Evolutionary conservation across 2,797 vertebrate species (phyloP).

Genomic region (Gadopsis bispinosus): DNA sequence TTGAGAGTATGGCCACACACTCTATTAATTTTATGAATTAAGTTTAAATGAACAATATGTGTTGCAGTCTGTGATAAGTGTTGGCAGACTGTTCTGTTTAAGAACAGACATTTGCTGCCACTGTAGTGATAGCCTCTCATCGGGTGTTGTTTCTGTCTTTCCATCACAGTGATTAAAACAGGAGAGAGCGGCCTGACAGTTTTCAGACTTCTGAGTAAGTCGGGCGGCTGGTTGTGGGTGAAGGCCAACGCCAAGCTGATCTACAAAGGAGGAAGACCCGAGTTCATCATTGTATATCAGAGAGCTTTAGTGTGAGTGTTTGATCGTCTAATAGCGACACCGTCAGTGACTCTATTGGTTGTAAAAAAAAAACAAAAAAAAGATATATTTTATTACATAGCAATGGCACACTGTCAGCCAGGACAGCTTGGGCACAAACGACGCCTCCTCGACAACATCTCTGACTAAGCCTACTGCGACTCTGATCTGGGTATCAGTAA

Average conservation of each 20-base stretch:
- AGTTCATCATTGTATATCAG: slow-evolving; percentile 85
- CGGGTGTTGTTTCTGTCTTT: slow-evolving; percentile 19
- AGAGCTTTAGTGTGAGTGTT: slow-evolving; percentile 82
- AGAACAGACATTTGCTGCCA: background rate
- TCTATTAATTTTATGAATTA: no score
- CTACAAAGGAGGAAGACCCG: slow-evolving; percentile 84
- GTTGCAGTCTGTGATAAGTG: no score
- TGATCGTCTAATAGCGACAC: background rate
- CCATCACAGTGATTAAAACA: slow-evolving; percentile 85
- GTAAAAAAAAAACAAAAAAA: no score
- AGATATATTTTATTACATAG: no score
- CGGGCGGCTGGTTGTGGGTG: slow-evolving; percentile 84
- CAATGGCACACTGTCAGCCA: background rate
- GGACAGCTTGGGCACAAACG: background rate
- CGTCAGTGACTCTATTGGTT: no score
- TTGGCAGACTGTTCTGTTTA: background rate
- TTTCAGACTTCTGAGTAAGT: slow-evolving; percentile 85
- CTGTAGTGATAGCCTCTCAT: background rate
- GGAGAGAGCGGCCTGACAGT: slow-evolving; percentile 85
- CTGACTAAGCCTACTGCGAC: background rate
- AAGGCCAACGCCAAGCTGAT: slow-evolving; percentile 86
- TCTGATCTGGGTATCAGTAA: background rate
- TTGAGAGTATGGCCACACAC: no score
- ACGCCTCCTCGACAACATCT: background rate
- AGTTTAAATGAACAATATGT: no score